Evolutionary conservation across 2,888 invertebrate species (phyloP).

Genomic region (Hoplodrina blanda): DNA sequence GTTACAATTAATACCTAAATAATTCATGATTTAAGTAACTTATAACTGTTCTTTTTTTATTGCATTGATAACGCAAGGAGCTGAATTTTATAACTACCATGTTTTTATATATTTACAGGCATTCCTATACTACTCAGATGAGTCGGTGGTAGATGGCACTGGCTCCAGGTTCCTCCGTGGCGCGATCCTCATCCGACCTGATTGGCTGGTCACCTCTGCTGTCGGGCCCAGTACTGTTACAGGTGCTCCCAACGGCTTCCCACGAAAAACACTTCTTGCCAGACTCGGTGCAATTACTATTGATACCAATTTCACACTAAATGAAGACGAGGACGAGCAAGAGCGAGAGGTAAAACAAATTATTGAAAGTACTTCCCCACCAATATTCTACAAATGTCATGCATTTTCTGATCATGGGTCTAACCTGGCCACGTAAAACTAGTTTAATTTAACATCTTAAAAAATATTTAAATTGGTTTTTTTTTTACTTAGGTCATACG

Average conservation of each 20-base stretch:
- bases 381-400: too few relatives aligned
- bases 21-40: background rate
- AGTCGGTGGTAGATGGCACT: slow-evolving; percentile 72
- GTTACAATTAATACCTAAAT: background rate
- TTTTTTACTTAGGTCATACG: slow-evolving; percentile 76
- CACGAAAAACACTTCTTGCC: slow-evolving; percentile 82
- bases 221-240: slow-evolving; percentile 68
- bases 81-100: background rate
- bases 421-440: too few relatives aligned
- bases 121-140: slow-evolving; percentile 83
- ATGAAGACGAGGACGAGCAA: slow-evolving; percentile 86
- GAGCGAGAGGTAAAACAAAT: slow-evolving; percentile 79
- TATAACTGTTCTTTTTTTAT: background rate
- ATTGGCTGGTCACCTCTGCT: slow-evolving; percentile 82
- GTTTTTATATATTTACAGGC: slow-evolving; percentile 70
- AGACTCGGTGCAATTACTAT: slow-evolving; percentile 80
- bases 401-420: background rate
- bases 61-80: background rate
- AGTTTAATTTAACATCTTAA: too few relatives aligned
- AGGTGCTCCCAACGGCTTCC: slow-evolving; percentile 73
- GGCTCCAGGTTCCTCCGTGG: slow-evolving; percentile 77
- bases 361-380: background rate
- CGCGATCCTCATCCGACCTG: slow-evolving; percentile 78
- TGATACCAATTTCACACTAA: slow-evolving; percentile 79
- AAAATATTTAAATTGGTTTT: background rate